phyloP scores from a whole-genome alignment of 2,113 vertebrate genomes.

The Bucco capensis region DNA sequence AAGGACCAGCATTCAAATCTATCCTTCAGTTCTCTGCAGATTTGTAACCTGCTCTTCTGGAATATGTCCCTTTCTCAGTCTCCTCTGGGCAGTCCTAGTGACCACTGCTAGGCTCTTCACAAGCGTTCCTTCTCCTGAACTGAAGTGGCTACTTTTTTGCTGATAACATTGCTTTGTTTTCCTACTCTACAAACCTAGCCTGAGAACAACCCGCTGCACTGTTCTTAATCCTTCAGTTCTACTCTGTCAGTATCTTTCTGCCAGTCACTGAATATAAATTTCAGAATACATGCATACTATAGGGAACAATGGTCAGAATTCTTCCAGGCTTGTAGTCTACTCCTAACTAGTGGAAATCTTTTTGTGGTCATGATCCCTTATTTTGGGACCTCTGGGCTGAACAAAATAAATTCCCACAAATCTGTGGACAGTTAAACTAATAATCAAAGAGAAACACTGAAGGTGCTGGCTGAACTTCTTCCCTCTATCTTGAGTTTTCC shows the following conservation, averaged over 20 bases:
- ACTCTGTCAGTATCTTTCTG: not conserved
- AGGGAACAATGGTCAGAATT: not conserved
- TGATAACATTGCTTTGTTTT: not conserved
- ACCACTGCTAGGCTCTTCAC: not conserved
- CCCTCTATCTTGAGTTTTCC: not conserved
- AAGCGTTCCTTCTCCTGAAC: not conserved
- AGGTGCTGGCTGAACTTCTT: not conserved
- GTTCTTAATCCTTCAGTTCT: not conserved
- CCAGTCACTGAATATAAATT: not conserved
- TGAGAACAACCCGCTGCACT: not conserved
- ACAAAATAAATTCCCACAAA: not conserved
- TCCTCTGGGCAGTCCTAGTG: not conserved
- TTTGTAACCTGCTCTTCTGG: not conserved
- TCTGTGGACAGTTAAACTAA: not conserved
- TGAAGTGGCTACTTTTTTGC: not conserved
- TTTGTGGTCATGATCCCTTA: not conserved
- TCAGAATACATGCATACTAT: not conserved
- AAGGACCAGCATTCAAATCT: not conserved
- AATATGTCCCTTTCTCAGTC: not conserved
- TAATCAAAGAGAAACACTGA: not conserved
- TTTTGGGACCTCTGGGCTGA: not conserved
- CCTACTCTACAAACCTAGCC: not conserved
- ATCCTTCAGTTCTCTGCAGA: not conserved
- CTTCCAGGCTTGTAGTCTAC: not conserved
- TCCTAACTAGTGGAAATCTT: not conserved